These are phyloP conservation scores for Clarias platycephalus DNA, from an alignment of 2,797 vertebrate genomes.

Conservation along the genomic window DNA sequence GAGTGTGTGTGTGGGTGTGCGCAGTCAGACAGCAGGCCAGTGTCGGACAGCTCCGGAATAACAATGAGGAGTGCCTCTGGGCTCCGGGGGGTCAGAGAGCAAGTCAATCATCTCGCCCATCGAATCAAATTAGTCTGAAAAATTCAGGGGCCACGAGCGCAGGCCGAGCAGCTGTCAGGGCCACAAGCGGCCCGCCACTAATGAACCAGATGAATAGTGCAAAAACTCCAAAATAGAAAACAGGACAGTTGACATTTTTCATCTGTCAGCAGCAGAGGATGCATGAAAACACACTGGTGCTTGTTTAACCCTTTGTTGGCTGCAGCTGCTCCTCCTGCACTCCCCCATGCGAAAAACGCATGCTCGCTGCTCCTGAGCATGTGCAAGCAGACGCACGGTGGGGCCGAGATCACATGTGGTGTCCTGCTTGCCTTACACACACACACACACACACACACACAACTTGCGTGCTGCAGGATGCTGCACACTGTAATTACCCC, in stretches of 20 bases:
- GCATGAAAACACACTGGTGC: slow-evolving; percentile 97
- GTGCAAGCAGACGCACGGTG: slow-evolving; percentile 22
- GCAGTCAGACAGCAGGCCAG: slow-evolving; percentile 97
- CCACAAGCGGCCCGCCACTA: slow-evolving; percentile 97
- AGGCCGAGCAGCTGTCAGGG: slow-evolving; percentile 91
- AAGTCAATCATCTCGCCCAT: slow-evolving; percentile 97
- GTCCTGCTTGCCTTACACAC: slow-evolving; percentile 20
- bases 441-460: slow-evolving; percentile 31
- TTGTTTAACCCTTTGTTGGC: slow-evolving; percentile 96
- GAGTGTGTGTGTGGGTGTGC: slow-evolving; percentile 45
- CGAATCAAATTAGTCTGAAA: slow-evolving; percentile 95
- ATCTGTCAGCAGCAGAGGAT: slow-evolving; percentile 99
- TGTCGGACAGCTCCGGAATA: slow-evolving; percentile 87
- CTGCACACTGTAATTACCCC: slow-evolving; percentile 45
- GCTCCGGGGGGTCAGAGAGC: slow-evolving; percentile 97
- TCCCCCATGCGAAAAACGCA: slow-evolving; percentile 19
- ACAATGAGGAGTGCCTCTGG: slow-evolving; percentile 88
- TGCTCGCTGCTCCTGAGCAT: slow-evolving; percentile 29
- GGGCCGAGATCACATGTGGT: slow-evolving; percentile 38
- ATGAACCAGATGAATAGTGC: slow-evolving; percentile 99
- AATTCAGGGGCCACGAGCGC: slow-evolving; percentile 74
- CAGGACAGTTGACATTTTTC: slow-evolving; percentile 99
- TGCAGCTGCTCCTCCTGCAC: slow-evolving; percentile 50
- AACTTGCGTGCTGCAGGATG: slow-evolving; percentile 25
- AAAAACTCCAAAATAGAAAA: slow-evolving; percentile 99